A percentile compares a stretch with the other conserved stretches of the same genome.
Conservation (phyloP, 1,140 invertebrate genomes). For the Ceratina japonica region DNA sequence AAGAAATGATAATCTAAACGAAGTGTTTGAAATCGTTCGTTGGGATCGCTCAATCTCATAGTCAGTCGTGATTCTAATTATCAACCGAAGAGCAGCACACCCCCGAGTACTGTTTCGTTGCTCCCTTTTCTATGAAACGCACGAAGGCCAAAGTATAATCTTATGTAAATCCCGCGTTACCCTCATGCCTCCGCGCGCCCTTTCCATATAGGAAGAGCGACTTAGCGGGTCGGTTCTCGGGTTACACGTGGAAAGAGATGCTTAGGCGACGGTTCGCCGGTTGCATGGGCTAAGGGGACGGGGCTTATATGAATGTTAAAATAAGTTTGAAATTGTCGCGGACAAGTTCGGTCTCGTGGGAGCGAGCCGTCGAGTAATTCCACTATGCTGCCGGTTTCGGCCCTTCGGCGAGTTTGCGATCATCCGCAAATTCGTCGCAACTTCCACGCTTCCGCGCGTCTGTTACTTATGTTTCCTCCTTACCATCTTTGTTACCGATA, state of each 20-base stretch:
- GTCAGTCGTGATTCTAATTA: conserved; percentile 72
- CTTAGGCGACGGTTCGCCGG: conserved; percentile 52
- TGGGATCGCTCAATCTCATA: conserved; percentile 35
- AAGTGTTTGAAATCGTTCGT: too few species aligned
- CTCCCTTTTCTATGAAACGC: conserved; percentile 60
- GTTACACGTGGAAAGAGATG: conserved; percentile 66
- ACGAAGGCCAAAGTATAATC: conserved; percentile 70
- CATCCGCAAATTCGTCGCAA: conserved; percentile 59
- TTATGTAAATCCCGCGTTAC: conserved; percentile 75
- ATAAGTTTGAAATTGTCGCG: conserved; percentile 81
- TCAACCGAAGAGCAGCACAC: conserved; percentile 66
- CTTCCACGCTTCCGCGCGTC: conserved; percentile 34
- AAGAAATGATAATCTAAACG: too few species aligned
- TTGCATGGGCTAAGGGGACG: conserved; percentile 57
- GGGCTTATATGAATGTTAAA: conserved; percentile 80
- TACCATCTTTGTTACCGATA: conserved; percentile 21
- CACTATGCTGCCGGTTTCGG: conserved; percentile 74
- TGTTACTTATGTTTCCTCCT: conserved; percentile 32
- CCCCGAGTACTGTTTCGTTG: conserved; percentile 68
- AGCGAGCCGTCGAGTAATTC: conserved; percentile 78
- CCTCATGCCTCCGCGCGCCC: conserved; percentile 68
- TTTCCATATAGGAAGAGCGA: conserved; percentile 54
- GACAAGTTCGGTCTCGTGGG: conserved; percentile 78
- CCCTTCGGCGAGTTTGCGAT: conserved; percentile 71
- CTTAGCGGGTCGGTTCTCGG: conserved; percentile 61